phyloP scores from a whole-genome alignment of 2,113 vertebrate species.

The Grallaria varia region DNA sequence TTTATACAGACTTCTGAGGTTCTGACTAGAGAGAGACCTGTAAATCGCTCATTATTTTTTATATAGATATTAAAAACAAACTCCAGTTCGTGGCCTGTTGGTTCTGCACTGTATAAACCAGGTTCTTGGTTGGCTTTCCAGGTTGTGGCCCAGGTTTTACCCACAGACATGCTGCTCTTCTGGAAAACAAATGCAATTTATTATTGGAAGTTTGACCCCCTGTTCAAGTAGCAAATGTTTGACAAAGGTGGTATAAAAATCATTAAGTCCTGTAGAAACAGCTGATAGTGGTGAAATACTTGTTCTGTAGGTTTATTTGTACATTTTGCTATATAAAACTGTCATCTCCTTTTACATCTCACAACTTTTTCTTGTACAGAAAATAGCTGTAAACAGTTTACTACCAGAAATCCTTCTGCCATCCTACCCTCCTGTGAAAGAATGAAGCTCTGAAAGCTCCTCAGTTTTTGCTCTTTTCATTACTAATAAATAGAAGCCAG shows the following conservation, averaged over 20 bases:
- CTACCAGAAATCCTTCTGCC: neutral
- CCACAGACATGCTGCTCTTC: neutral
- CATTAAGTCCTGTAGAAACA: neutral
- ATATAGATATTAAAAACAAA: slow-evolving; percentile 88
- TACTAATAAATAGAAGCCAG: neutral
- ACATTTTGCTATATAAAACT: neutral
- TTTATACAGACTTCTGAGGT: slow-evolving; percentile 90
- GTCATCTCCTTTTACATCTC: neutral
- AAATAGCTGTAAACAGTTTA: slow-evolving; percentile 38
- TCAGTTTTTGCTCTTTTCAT: neutral
- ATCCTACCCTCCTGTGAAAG: neutral
- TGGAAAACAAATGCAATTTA: neutral
- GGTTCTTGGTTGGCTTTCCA: neutral
- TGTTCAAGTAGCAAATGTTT: neutral
- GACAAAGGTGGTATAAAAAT: neutral
- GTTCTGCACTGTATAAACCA: slow-evolving; percentile 79
- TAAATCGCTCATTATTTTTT: slow-evolving; percentile 99
- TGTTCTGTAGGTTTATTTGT: slow-evolving; percentile 17
- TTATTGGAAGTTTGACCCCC: neutral
- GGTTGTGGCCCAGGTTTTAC: neutral
- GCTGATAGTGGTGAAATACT: neutral
- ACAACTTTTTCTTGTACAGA: slow-evolving; percentile 30
- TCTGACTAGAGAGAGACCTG: slow-evolving; percentile 89
- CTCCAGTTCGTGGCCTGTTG: slow-evolving; percentile 74
- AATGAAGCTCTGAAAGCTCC: neutral